A percentile compares a stretch with the other conserved stretches of the same genome.
These are phyloP conservation scores for Tachysurus vachellii DNA, from an alignment of 2,113 vertebrate genomes.

Conservation along the genomic window DNA sequence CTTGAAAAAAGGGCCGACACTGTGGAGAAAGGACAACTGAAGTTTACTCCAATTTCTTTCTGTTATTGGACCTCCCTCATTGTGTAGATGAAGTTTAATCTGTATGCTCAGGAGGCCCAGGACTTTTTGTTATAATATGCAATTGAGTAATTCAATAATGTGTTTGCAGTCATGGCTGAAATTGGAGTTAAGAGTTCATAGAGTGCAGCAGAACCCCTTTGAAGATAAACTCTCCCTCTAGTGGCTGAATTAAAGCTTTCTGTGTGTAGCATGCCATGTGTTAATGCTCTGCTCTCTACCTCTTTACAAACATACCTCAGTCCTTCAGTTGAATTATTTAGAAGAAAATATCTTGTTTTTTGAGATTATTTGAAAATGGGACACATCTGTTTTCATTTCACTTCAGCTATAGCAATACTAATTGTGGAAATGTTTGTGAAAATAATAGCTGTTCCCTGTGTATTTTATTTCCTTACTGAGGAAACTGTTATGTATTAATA, in stretches of 20 bases:
- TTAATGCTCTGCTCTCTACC: neutral
- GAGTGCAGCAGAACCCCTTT: constrained; percentile 31
- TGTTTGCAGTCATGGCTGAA: constrained; percentile 38
- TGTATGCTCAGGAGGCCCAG: constrained; percentile 40
- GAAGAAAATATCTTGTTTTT: neutral
- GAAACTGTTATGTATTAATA: constrained; percentile 73
- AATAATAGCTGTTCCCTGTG: constrained; percentile 68
- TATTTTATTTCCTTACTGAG: constrained; percentile 74
- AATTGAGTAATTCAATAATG: constrained; percentile 30
- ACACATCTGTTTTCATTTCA: constrained; percentile 46
- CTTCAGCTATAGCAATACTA: constrained; percentile 57
- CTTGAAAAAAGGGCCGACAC: constrained; percentile 19
- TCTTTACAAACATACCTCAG: constrained; percentile 11
- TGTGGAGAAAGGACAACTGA: constrained; percentile 11
- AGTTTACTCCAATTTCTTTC: constrained; percentile 36
- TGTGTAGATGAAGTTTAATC: constrained; percentile 42
- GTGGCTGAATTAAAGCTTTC: constrained; percentile 60
- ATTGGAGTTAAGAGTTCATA: constrained; percentile 31
- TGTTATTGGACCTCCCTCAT: constrained; percentile 33
- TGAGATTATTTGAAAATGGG: constrained; percentile 42
- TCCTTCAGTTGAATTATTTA: constrained; percentile 22
- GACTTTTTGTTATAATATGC: constrained; percentile 40
- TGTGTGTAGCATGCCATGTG: neutral
- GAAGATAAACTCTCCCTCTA: constrained; percentile 69
- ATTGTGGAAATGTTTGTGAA: constrained; percentile 76